These are phyloP conservation scores for Xestia sexstrigata DNA, from an alignment of 2,888 invertebrate species.

Conservation along the genomic window DNA sequence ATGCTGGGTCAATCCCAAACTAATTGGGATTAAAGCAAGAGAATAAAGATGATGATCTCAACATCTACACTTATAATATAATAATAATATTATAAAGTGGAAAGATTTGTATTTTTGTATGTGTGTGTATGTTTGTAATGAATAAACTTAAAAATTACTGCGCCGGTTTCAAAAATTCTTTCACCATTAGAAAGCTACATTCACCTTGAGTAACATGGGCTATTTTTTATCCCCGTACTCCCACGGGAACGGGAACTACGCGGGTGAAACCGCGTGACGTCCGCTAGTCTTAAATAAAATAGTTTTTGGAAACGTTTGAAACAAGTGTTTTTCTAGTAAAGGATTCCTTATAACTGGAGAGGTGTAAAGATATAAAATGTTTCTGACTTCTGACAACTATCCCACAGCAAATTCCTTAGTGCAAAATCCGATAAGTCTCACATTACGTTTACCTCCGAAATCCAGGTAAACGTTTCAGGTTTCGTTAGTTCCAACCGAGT, in stretches of 20 bases:
- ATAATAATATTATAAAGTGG: no score
- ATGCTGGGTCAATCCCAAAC: neutral
- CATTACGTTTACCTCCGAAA: slow-evolving; percentile 38
- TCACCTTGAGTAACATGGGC: no score
- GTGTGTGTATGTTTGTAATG: no score
- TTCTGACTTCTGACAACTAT: neutral
- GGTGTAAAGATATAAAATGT: neutral
- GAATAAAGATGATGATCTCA: neutral
- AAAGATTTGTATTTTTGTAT: no score
- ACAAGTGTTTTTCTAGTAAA: neutral
- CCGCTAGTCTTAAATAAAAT: no score
- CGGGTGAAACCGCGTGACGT: no score
- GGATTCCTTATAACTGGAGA: neutral
- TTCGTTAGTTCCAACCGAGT: slow-evolving; percentile 46
- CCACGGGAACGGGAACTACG: no score
- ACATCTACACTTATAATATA: no score
- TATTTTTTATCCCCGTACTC: no score
- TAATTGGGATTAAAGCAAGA: neutral
- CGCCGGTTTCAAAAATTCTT: no score
- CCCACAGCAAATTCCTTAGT: neutral
- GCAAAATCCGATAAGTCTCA: slow-evolving; percentile 34
- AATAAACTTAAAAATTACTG: no score
- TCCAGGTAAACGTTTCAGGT: slow-evolving; percentile 46
- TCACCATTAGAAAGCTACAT: no score
- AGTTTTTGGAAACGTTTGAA: neutral